Percentiles rank a stretch among this genome's conserved stretches.
Evolutionary conservation across 2,797 vertebrate species (phyloP).

Genomic region (Tragelaphus oryx): DNA sequence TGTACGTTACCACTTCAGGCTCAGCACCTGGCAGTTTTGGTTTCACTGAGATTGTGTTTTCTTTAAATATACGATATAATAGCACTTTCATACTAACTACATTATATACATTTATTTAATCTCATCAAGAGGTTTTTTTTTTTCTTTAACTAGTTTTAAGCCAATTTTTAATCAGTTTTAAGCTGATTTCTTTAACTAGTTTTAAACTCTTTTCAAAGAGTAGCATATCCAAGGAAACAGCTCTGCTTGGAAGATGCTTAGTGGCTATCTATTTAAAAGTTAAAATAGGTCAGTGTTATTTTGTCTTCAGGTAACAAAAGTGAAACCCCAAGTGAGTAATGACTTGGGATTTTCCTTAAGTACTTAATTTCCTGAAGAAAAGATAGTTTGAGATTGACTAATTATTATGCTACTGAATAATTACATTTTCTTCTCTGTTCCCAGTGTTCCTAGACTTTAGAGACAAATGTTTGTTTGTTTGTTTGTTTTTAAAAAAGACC

Average conservation of each 20-base stretch:
- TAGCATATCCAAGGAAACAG: background rate
- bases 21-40: background rate
- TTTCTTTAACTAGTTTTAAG: background rate
- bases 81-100: background rate
- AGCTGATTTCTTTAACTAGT: background rate
- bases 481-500: background rate
- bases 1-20: slow-evolving; percentile 4
- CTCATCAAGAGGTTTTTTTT: background rate
- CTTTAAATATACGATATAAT: background rate
- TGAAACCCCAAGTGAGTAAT: slow-evolving; percentile 31
- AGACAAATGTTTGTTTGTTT: slow-evolving; percentile 9
- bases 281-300: slow-evolving; percentile 33
- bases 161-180: background rate
- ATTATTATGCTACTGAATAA: slow-evolving; percentile 41
- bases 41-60: slow-evolving; percentile 10
- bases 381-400: slow-evolving; percentile 48
- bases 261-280: background rate
- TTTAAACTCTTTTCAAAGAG: slow-evolving; percentile 3
- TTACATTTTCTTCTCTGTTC: background rate
- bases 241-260: background rate
- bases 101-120: background rate
- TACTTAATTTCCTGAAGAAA: slow-evolving; percentile 54
- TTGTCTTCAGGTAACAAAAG: slow-evolving; percentile 62
- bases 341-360: slow-evolving; percentile 46
- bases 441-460: background rate